Base-by-base conservation (phyloP, 2,113 vertebrate genomes). In the Vimba vimba region DNA sequence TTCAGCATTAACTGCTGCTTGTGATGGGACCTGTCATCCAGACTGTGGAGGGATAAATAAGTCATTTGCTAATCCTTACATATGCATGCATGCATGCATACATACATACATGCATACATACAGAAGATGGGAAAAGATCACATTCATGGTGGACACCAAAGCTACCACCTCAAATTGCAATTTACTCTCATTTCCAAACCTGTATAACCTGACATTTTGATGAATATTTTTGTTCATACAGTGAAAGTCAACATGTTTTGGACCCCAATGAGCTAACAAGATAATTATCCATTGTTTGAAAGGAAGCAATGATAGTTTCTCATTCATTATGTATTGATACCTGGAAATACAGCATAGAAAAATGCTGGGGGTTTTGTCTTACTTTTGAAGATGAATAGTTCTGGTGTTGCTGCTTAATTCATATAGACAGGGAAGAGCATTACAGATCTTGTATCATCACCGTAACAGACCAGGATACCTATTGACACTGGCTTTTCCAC, bases 1-100 rank as follows among this genome's bases (percentile, higher is more conserved):
- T 79, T 71, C 27, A 21, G 10, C 66, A 80, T 88, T 75, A 86
- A 86, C 84, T 84, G 75, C 79, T 60, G 75, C 47, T 33, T 57
- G 15, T 57, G 71, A 74, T 74, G 5, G 43, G 43, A 74, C 36
- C 55, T 62, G 21, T 43, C 57, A 39, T 59, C 25, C 4, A 59
- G 30, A 21, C 19, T 55, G 23, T 36, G 71, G 43, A 74, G n/a
- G 30, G 76, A 79, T n/a, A 59, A 59, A 50, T 36, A 59, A 59
- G 77, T n/a, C 2, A 39, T 60, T 25, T 7, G 33, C 23, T 23
- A 79, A 79, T 79, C 21, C 55, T 43, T 43, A 33, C 10, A 33
- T 3, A 27, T 57, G 36, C 36, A 4, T 33, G 3, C 33, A 33
- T 33, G 33, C 33, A 33, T 33, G 33, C 33, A 33, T 33, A 4